A percentile compares a stretch with the other conserved stretches of the same genome.
Conservation (phyloP, 35 echinoderm and acorn worm species). For the Apostichopus californicus region DNA sequence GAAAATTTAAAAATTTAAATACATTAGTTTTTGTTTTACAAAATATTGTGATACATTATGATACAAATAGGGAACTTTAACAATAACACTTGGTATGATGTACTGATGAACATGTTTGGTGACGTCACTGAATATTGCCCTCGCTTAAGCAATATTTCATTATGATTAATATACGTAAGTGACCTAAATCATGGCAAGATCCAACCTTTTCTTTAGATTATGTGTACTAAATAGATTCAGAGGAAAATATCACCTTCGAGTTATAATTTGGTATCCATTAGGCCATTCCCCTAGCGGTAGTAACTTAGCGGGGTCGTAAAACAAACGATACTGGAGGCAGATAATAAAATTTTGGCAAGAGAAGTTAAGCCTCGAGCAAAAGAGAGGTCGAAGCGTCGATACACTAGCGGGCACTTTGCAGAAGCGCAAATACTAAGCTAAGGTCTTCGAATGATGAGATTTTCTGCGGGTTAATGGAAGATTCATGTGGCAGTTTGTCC, state of each 20-base stretch:
- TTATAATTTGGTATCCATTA: conserved; percentile 11
- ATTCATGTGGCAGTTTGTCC: conserved; percentile 19
- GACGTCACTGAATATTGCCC: too few relatives aligned
- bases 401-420: conserved; percentile 18
- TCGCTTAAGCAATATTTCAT: too few relatives aligned
- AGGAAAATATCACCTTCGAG: background rate
- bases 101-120: too few relatives aligned
- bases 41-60: too few relatives aligned
- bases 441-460: background rate
- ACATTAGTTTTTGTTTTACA: too few relatives aligned
- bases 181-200: background rate
- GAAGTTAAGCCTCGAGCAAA: conserved; percentile 9
- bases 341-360: conserved; percentile 8
- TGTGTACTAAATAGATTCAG: background rate
- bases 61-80: too few relatives aligned
- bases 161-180: background rate
- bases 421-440: conserved; percentile 7
- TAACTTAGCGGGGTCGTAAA: conserved; percentile 36
- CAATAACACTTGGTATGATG: too few relatives aligned
- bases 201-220: background rate
- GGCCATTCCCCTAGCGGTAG: background rate
- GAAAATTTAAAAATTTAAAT: too few relatives aligned
- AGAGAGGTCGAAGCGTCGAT: background rate
- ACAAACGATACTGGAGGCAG: background rate
- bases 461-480: conserved; percentile 29